Percentiles rank a stretch among this genome's conserved stretches.
phyloP scores from a whole-genome alignment of 2,888 invertebrate genomes.

The Anorthoa munda region DNA sequence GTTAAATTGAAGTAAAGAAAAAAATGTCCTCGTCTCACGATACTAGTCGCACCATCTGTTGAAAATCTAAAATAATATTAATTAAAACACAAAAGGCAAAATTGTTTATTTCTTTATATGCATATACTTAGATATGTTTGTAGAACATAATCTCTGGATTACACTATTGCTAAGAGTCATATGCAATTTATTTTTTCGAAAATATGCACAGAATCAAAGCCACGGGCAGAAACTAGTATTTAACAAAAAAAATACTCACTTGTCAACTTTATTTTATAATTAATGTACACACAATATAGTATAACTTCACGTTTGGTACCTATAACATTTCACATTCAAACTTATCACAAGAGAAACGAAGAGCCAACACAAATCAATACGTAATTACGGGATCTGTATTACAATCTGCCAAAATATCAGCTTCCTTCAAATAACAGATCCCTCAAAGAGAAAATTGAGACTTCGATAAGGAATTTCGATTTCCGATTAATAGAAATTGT shows the following conservation, averaged over 20 bases:
- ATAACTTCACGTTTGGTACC: neutral
- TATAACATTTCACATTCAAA: neutral
- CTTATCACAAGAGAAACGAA: constrained; percentile 16
- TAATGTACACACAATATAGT: too few species aligned
- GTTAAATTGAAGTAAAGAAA: neutral
- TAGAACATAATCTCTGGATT: too few species aligned
- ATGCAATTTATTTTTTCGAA: too few species aligned
- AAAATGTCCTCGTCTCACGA: too few species aligned
- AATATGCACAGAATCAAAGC: too few species aligned
- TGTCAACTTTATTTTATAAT: too few species aligned
- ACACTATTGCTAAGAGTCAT: too few species aligned
- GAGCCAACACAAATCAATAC: constrained; percentile 10
- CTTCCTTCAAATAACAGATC: constrained; percentile 25
- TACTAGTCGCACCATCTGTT: neutral
- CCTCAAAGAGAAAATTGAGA: constrained; percentile 46
- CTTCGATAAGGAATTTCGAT: constrained; percentile 32
- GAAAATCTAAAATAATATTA: neutral
- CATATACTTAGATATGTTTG: too few species aligned
- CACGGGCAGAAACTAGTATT: too few species aligned
- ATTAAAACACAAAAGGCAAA: neutral
- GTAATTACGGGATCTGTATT: constrained; percentile 27
- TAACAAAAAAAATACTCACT: too few species aligned
- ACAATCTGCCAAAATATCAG: constrained; percentile 31
- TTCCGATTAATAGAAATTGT: constrained; percentile 52
- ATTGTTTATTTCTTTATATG: neutral